A percentile compares a stretch with the other conserved stretches of the same genome.
These are phyloP conservation scores for Equus quagga DNA, from an alignment of 2,113 vertebrate genomes.

Conservation along the genomic window DNA sequence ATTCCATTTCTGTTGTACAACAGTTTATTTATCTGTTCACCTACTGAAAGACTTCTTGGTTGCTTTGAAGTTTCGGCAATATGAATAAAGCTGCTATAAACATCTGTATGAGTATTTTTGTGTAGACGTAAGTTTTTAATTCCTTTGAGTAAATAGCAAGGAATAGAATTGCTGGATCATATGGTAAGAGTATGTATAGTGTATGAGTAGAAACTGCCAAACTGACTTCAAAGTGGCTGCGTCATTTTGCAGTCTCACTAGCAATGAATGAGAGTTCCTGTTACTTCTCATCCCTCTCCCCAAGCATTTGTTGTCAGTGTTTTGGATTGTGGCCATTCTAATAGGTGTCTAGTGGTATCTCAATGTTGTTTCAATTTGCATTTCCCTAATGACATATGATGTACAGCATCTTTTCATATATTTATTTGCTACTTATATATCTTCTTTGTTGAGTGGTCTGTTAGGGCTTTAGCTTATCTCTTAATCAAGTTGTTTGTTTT, in stretches of 20 bases:
- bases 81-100: neutral
- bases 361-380: neutral
- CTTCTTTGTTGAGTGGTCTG: neutral
- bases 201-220: neutral
- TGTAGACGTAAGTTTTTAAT: neutral
- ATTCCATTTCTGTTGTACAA: neutral
- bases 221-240: neutral
- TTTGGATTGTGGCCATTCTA: neutral
- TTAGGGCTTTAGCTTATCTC: neutral
- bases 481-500: neutral
- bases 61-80: neutral
- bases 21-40: neutral
- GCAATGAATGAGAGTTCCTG: too few relatives aligned
- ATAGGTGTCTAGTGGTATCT: neutral
- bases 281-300: too few relatives aligned
- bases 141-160: neutral
- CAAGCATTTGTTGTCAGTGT: too few relatives aligned
- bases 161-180: neutral
- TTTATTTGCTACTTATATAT: neutral
- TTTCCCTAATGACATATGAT: neutral
- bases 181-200: neutral
- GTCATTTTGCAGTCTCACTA: too few relatives aligned
- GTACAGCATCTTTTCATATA: neutral
- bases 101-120: neutral
- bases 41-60: neutral